Evolutionary conservation across 1,140 invertebrate species (phyloP).

Genomic region (Drosophila asahinai): DNA sequence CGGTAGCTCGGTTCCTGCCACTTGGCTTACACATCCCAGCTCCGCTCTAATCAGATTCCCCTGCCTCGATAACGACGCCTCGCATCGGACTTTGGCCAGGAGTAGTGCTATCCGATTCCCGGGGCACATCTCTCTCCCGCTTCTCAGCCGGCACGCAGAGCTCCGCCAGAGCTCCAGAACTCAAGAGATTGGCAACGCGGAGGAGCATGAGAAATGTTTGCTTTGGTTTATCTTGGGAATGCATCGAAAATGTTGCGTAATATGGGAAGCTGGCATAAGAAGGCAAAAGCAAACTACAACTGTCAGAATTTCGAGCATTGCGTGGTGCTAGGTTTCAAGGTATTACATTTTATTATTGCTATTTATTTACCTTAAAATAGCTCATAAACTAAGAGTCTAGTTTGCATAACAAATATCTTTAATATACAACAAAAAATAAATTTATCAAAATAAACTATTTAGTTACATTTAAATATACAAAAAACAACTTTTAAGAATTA

Average conservation of each 20-base stretch:
- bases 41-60: constrained; percentile 53
- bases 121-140: constrained; percentile 53
- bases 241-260: constrained; percentile 59
- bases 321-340: too few species aligned
- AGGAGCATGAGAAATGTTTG: constrained; percentile 73
- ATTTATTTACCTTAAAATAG: too few species aligned
- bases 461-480: too few species aligned
- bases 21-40: constrained; percentile 70
- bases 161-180: constrained; percentile 34
- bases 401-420: too few species aligned
- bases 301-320: constrained; percentile 4
- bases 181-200: constrained; percentile 31
- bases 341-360: too few species aligned
- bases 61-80: constrained; percentile 63
- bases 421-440: too few species aligned
- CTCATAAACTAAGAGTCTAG: too few species aligned
- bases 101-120: constrained; percentile 43
- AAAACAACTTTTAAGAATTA: too few species aligned
- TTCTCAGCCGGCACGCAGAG: constrained; percentile 56
- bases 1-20: constrained; percentile 53
- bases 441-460: too few species aligned
- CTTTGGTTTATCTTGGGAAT: constrained; percentile 61
- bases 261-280: constrained; percentile 28
- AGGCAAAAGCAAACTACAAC: background rate
- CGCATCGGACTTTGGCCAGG: constrained; percentile 47